These are phyloP conservation scores for Aphaenogaster ashmeadi DNA, from an alignment of 1,140 invertebrate species.

Conservation along the genomic window DNA sequence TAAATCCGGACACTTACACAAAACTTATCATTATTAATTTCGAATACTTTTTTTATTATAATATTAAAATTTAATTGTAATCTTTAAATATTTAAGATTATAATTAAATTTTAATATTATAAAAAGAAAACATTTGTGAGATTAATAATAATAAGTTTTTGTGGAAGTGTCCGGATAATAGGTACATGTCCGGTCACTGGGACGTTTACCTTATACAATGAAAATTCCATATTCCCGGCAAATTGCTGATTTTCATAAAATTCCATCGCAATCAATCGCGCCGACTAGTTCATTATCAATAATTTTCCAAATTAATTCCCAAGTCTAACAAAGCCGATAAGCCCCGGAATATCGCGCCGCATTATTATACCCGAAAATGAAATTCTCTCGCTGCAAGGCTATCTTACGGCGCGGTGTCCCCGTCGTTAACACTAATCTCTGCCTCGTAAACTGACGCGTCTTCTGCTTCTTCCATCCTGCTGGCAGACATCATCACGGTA, in stretches of 20 bases:
- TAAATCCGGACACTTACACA: too few relatives aligned
- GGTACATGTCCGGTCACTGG: too few relatives aligned
- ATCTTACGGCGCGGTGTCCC: constrained; percentile 44
- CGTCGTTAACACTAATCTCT: constrained; percentile 56
- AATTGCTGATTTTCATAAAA: constrained; percentile 62
- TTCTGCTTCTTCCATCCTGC: neutral
- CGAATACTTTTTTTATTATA: too few relatives aligned
- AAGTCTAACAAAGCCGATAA: constrained; percentile 52
- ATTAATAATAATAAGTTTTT: too few relatives aligned
- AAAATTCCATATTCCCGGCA: constrained; percentile 5
- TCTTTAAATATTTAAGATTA: too few relatives aligned
- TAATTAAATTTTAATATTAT: too few relatives aligned
- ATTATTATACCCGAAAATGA: constrained; percentile 58
- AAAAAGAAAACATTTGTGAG: too few relatives aligned
- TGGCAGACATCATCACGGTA: constrained; percentile 57
- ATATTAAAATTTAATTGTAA: too few relatives aligned
- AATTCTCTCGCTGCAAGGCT: constrained; percentile 39
- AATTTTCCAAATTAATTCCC: constrained; percentile 58
- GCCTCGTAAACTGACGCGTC: constrained; percentile 39
- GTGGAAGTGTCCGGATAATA: too few relatives aligned
- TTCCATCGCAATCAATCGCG: constrained; percentile 39
- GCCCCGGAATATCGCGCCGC: constrained; percentile 23
- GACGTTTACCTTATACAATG: too few relatives aligned
- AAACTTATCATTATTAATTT: too few relatives aligned
- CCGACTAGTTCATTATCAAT: constrained; percentile 51